Conservation (phyloP, 2,113 vertebrate species). For the Mohoua ochrocephala region DNA sequence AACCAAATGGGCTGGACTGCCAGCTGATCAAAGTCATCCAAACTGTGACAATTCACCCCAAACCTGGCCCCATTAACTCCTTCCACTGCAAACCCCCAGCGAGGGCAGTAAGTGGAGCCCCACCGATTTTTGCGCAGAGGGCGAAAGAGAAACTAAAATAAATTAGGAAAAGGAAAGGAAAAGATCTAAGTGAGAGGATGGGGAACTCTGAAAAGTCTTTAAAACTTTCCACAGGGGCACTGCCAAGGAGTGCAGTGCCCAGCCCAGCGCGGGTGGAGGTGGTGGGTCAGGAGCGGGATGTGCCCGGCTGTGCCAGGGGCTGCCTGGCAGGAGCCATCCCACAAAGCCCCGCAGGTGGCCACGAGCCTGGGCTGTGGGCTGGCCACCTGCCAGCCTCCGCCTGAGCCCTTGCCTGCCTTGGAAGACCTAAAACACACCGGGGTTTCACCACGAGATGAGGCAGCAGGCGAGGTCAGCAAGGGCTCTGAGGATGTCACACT, state of each 20-base stretch:
- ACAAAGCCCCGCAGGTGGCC: neutral
- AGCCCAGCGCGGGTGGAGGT: neutral
- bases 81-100: neutral
- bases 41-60: neutral
- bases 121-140: accelerated
- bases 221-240: neutral
- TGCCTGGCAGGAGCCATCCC: neutral
- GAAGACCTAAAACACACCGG: accelerated
- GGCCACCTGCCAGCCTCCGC: neutral
- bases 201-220: neutral
- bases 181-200: neutral
- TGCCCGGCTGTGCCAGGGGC: neutral
- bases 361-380: neutral
- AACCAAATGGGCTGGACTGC: neutral
- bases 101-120: neutral
- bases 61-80: neutral
- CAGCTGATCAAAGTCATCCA: neutral
- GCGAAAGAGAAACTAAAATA: neutral
- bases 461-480: accelerated
- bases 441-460: accelerated
- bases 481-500: accelerated
- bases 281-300: neutral
- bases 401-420: neutral
- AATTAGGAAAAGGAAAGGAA: neutral
- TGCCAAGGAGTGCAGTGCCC: neutral